Evolutionary conservation across 2,113 vertebrate genomes (phyloP).

Genomic region (Plestiodon gilberti): DNA sequence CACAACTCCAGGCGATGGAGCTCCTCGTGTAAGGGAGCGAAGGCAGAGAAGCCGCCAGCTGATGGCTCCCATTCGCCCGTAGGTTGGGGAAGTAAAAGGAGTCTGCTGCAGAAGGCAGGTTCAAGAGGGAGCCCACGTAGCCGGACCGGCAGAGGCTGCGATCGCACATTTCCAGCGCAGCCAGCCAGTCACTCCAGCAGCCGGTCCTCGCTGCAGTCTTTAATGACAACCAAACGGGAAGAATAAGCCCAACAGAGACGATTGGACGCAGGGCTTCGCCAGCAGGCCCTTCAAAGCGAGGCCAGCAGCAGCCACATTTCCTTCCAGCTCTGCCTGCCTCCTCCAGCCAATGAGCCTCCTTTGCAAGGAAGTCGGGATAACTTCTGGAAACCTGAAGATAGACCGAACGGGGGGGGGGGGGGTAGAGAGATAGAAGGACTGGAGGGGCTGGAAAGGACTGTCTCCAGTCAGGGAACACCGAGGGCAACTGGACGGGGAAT

Average conservation of each 20-base stretch:
- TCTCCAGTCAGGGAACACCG: conserved; percentile 53
- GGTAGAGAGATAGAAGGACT: conserved; percentile 28
- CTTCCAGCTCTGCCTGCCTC: conserved; percentile 67
- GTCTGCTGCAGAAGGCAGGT: conserved; percentile 88
- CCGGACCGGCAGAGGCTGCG: conserved; percentile 92
- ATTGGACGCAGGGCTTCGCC: conserved; percentile 78
- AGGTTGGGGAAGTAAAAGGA: conserved; percentile 93
- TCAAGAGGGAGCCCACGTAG: conserved; percentile 92
- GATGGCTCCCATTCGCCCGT: conserved; percentile 86
- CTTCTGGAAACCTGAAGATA: conserved; percentile 61
- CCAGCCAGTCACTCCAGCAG: too few species aligned
- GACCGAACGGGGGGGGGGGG: not conserved
- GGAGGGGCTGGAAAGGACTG: not conserved
- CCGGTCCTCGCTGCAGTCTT: conserved; percentile 83
- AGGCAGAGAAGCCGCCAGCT: conserved; percentile 85
- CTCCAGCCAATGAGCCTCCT: conserved; percentile 70
- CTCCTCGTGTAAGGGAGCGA: conserved; percentile 88
- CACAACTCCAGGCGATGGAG: conserved; percentile 89
- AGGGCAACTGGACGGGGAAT: conserved; percentile 7
- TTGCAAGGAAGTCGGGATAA: conserved; percentile 68
- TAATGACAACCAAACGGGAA: conserved; percentile 80
- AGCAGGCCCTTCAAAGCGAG: conserved; percentile 80
- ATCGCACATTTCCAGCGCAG: conserved; percentile 96
- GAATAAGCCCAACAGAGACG: conserved; percentile 84
- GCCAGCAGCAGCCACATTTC: conserved; percentile 54